These are phyloP conservation scores for Pelobates fuscus DNA, from an alignment of 2,113 vertebrate genomes.

Conservation along the genomic window DNA sequence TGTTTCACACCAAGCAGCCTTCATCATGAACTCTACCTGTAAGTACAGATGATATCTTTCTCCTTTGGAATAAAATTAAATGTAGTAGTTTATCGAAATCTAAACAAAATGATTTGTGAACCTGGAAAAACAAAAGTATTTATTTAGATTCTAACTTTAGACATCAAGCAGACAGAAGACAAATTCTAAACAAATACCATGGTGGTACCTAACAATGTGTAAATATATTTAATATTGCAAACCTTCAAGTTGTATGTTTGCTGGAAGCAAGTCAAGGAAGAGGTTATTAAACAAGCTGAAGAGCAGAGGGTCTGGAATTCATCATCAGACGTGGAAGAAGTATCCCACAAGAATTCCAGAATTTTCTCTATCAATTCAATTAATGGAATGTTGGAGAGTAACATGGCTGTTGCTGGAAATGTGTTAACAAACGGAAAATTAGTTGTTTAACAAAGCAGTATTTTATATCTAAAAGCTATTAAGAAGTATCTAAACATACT, in stretches of 20 bases:
- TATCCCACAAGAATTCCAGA: slow-evolving; percentile 68
- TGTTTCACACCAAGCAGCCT: too few relatives aligned
- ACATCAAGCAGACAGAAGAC: too few relatives aligned
- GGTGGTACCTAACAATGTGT: too few relatives aligned
- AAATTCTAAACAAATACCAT: too few relatives aligned
- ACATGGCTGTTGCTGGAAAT: slow-evolving; percentile 75
- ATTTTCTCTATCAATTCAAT: slow-evolving; percentile 82
- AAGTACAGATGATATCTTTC: slow-evolving; percentile 70
- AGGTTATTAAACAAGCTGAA: slow-evolving; percentile 80
- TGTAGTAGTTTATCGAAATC: slow-evolving; percentile 76
- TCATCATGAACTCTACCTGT: slow-evolving; percentile 81
- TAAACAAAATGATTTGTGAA: slow-evolving; percentile 78
- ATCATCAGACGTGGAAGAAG: slow-evolving; percentile 39
- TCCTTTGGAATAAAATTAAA: slow-evolving; percentile 73
- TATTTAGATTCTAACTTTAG: too few relatives aligned
- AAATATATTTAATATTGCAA: slow-evolving; percentile 42
- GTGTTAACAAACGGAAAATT: neutral
- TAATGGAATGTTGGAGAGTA: slow-evolving; percentile 82
- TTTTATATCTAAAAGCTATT: too few relatives aligned
- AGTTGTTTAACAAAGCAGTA: neutral
- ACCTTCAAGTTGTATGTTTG: slow-evolving; percentile 79
- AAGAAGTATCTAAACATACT: too few relatives aligned
- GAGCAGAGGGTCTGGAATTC: slow-evolving; percentile 67
- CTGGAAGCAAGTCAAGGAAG: slow-evolving; percentile 80
- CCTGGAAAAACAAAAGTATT: slow-evolving; percentile 60